A percentile compares a stretch with the other conserved stretches of the same genome.
Evolutionary conservation across 2,888 invertebrate species (phyloP).

Genomic region (Lasius platythorax): DNA sequence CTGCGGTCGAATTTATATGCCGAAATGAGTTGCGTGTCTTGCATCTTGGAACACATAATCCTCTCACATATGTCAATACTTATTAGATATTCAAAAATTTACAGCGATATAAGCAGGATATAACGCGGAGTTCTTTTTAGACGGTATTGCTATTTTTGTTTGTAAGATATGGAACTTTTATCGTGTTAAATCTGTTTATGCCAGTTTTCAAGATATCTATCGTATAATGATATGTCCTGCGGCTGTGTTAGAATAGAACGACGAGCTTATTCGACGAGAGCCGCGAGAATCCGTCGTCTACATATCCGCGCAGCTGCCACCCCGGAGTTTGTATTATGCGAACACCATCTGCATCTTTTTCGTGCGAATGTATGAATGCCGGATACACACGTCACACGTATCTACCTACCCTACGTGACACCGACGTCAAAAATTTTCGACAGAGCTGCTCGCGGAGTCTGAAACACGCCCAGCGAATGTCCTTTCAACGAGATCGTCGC

Average conservation of each 20-base stretch:
- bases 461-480: conserved; percentile 67
- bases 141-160: not conserved
- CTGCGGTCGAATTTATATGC: conserved; percentile 6
- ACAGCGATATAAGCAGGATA: not conserved
- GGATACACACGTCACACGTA: conserved; percentile 69
- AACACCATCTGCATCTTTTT: conserved; percentile 79
- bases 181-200: not conserved
- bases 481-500: conserved; percentile 72
- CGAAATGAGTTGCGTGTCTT: conserved; percentile 2
- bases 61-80: not conserved
- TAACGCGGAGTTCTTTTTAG: not conserved
- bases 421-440: conserved; percentile 74
- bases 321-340: conserved; percentile 72
- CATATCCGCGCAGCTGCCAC: conserved; percentile 65
- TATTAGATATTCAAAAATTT: not conserved
- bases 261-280: conserved; percentile 39
- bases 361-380: conserved; percentile 78
- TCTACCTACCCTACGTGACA: conserved; percentile 60
- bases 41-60: not conserved
- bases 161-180: not conserved
- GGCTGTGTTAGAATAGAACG: conserved; percentile 34
- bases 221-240: conserved; percentile 23
- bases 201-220: conserved; percentile 1
- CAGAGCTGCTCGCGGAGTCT: conserved; percentile 55
- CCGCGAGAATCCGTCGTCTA: conserved; percentile 36